Base-by-base conservation (phyloP, 2,888 invertebrate species). In the Anthophora plumipes region DNA sequence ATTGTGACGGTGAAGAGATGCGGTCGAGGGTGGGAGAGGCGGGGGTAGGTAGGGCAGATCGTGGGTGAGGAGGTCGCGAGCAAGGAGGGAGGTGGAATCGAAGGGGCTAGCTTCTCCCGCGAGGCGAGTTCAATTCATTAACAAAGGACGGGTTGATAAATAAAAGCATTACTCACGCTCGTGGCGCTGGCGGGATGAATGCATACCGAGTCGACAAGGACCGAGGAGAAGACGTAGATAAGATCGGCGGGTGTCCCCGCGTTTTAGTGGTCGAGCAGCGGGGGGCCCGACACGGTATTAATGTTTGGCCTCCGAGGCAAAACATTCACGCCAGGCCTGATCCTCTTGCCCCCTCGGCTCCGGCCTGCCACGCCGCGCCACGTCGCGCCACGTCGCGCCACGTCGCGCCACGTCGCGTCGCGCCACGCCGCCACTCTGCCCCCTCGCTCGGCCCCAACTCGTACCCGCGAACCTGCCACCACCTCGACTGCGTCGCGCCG, bases 211-310 rank as follows among this genome's bases (percentile, higher is more conserved):
- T 90, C 89, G 91, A 92, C 91, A 90, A 92, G 91, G 90, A 91
- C 91, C 91, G 89, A 90, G 89, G 88, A 91, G 90, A 91, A 92
- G 90, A 91, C 88, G 88, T 83, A 93, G 93, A 93, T 93, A 93
- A 93, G 93, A 93, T 93, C 93, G 92, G 92, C 93, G 93, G 92
- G 93, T 93, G 93, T 93, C 92, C 93, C 92, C 92, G 92, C 92
- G 92, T 92, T 93, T 93, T 92, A 93, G 92, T 93, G 92, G 88
- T 89, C 89, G 88, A 88, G 75, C 93, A 93, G 91, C 93, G 89
- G 92, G 93, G 91, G 91, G 90, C 88, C 91, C 92, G 93, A 92
- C 93, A 92, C 92, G 93, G 92, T 92, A 93, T 93, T 92, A 92
- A 93, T 93, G 92, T 91, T 92, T 91, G 87, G 91, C 91, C 92